Evolutionary conservation across 2,797 vertebrate genomes (phyloP), one percentile per base, ranked within the genome.

Genomic region (Diglossa cyanea): DNA sequence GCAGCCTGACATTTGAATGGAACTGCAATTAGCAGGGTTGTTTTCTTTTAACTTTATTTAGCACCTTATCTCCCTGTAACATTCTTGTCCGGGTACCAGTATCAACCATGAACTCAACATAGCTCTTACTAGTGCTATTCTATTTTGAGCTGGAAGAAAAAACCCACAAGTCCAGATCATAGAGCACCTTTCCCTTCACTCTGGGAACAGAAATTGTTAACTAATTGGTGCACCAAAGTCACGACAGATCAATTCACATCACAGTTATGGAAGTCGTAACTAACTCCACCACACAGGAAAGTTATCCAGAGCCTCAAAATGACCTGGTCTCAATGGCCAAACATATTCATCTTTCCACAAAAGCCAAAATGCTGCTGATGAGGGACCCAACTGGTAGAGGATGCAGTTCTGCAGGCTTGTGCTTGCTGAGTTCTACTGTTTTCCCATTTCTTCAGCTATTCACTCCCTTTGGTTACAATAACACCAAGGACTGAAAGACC

Each of bases 11-110:
- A 87, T 95, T 95, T 88, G 76, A 90, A 95, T 90, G 66, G 82
- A 88, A 63, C 74, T 53, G 53, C 86, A 96, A 93, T 95, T 88
- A 93, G 68, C 75, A 78, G 81, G 8, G n/a, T 61, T 94, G 90
- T 75, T 96, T 95, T 90, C 62, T 61, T 83, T 94, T 80, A 83
- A 96, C 95, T 97, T 97, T 96, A 95, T 96, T 96, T 97, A 97
- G 96, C 90, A 94, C 96, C 94, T 95, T 97, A 97, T 97, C 97
- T 96, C 87, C 39, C 85, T 7, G 2, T 78, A 81, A 76, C 94
- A 96, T 97, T 97, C 97, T 96, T 97, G 95, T 96, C 67, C 5
- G 1, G 70, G 86, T 78, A 93, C 94, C 77, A 94, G 68, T 71
- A 78, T 96, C 92, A 96, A 91, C 88, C 94, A 53, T 83, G 94